Evolutionary conservation across 2,797 vertebrate species (phyloP).

Genomic region (Karalla daura): DNA sequence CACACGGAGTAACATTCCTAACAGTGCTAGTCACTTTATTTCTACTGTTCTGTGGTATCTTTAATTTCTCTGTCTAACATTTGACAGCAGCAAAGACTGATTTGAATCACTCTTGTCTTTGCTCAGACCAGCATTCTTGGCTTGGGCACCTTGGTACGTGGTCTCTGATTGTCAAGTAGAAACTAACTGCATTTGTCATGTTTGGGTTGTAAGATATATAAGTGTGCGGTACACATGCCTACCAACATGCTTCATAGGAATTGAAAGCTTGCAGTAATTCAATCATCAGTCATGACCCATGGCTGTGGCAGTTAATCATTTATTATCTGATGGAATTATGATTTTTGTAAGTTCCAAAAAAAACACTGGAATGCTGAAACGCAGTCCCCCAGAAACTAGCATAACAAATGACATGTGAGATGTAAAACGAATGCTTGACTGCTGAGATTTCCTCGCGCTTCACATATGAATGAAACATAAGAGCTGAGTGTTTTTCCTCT

Average conservation of each 20-base stretch:
- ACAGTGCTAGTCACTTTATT: conserved; percentile 15
- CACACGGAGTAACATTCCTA: conserved; percentile 15
- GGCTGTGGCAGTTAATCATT: not conserved
- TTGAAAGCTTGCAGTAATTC: conserved; percentile 3
- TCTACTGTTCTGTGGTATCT: not conserved
- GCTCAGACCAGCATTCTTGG: conserved; percentile 4
- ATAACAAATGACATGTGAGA: conserved; percentile 29
- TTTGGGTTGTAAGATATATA: conserved; percentile 16
- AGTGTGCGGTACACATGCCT: not conserved
- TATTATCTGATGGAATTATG: not conserved
- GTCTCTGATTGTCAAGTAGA: not conserved
- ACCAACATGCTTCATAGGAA: not conserved
- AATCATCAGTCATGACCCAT: not conserved
- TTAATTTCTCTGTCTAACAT: not conserved
- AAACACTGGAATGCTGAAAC: not conserved
- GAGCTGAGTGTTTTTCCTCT: conserved; percentile 15
- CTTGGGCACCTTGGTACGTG: not conserved
- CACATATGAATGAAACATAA: not conserved
- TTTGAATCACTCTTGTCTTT: not conserved
- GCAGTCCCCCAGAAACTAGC: conserved; percentile 65
- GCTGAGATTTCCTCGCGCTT: conserved; percentile 70
- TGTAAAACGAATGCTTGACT: conserved; percentile 52
- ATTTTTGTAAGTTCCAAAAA: not conserved
- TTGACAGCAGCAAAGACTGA: not conserved
- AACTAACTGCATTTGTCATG: conserved; percentile 26